phyloP scores from a whole-genome alignment of 2,888 invertebrate species.

The Nomada goodeniana region DNA sequence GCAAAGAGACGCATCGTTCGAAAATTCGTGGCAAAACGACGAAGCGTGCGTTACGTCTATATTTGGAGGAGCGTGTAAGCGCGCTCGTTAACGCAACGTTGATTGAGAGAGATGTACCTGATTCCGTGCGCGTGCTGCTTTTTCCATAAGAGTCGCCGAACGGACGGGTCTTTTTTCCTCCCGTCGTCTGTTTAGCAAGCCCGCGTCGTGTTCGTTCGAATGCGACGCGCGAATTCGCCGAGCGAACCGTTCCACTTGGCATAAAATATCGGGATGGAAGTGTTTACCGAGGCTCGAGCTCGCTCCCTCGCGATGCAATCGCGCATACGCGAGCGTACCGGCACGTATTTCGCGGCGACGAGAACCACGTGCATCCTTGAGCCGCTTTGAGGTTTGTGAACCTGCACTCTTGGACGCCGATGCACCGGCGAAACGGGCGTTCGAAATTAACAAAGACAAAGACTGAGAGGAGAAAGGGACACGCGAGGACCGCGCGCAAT shows the following conservation, averaged over 20 bases:
- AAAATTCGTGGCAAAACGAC: too few relatives aligned
- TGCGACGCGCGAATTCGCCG: conserved; percentile 48
- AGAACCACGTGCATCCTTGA: conserved; percentile 73
- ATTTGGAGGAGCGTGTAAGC: too few relatives aligned
- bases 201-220: conserved; percentile 37
- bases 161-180: conserved; percentile 32
- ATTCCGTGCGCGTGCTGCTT: not conserved
- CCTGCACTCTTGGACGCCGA: conserved; percentile 60
- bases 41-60: too few relatives aligned
- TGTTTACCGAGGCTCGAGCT: conserved; percentile 41
- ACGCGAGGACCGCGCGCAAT: too few relatives aligned
- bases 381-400: conserved; percentile 77
- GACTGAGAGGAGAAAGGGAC: too few relatives aligned
- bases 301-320: conserved; percentile 59
- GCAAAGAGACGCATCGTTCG: not conserved
- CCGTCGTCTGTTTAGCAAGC: conserved; percentile 11
- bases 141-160: not conserved
- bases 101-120: not conserved
- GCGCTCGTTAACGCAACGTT: too few relatives aligned
- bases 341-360: conserved; percentile 45
- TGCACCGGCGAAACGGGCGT: conserved; percentile 5
- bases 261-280: conserved; percentile 59
- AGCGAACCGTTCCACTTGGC: conserved; percentile 50
- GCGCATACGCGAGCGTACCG: conserved; percentile 28
- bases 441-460: too few relatives aligned